These are phyloP conservation scores for Sinocyclocheilus rhinocerous DNA, from an alignment of 2,113 vertebrate species.

Conservation along the genomic window DNA sequence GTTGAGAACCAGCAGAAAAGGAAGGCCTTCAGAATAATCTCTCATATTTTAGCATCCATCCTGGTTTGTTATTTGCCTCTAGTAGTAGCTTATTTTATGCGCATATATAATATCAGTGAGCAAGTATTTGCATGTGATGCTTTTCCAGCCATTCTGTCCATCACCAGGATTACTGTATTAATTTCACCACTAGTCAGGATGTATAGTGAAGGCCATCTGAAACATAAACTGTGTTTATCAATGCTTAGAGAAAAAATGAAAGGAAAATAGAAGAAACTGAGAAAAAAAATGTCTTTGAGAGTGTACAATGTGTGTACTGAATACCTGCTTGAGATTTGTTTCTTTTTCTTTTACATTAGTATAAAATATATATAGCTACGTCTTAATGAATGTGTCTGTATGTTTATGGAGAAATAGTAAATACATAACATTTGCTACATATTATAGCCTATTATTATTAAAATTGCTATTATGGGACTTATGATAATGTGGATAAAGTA, in stretches of 20 bases:
- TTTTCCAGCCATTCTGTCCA: not conserved
- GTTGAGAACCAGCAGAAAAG: no score
- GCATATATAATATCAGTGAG: not conserved
- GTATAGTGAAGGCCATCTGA: constrained; percentile 11
- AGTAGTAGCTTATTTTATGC: no score
- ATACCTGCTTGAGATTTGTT: not conserved
- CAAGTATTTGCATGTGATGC: not conserved
- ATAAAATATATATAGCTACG: not conserved
- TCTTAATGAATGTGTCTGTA: not conserved
- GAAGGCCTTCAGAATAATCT: no score
- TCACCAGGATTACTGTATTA: not conserved
- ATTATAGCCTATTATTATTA: not conserved
- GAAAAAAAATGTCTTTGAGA: not conserved
- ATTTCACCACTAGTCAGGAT: constrained; percentile 8
- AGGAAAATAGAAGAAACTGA: not conserved
- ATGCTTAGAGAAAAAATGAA: not conserved
- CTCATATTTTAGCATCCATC: no score
- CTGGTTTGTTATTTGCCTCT: no score
- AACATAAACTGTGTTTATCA: not conserved
- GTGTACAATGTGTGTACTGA: not conserved
- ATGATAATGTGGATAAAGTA: not conserved
- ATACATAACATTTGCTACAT: not conserved
- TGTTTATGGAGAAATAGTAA: not conserved
- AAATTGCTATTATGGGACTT: not conserved
- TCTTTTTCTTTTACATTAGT: not conserved